phyloP scores from a whole-genome alignment of 1,140 invertebrate species.

The Pseudomyrmex concolor region DNA sequence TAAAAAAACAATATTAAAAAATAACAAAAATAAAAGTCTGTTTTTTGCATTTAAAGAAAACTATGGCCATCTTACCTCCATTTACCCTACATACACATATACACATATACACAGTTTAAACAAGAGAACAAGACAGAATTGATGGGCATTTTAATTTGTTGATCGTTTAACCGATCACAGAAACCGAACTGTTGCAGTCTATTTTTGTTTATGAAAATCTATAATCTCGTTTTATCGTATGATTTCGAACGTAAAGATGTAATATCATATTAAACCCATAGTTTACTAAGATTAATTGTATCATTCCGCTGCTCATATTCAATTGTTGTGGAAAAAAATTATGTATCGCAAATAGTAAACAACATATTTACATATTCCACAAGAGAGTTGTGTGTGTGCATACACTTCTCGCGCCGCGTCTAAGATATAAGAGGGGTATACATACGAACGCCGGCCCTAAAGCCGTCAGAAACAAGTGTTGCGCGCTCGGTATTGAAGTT shows the following conservation, averaged over 20 bases:
- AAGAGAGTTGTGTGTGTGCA: not conserved
- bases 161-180: not conserved
- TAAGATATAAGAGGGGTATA: slow-evolving; percentile 55
- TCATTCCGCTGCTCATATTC: not conserved
- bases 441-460: slow-evolving; percentile 67
- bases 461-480: slow-evolving; percentile 72
- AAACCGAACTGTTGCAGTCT: not conserved
- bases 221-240: not conserved
- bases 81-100: too few species aligned
- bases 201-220: not conserved
- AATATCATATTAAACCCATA: not conserved
- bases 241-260: not conserved
- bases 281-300: not conserved
- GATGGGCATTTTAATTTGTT: not conserved
- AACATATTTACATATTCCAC: slow-evolving; percentile 15
- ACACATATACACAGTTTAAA: not conserved
- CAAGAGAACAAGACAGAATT: not conserved
- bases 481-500: slow-evolving; percentile 67
- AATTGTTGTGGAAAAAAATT: not conserved
- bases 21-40: too few species aligned
- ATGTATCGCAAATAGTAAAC: too few species aligned
- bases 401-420: slow-evolving; percentile 14
- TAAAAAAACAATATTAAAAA: too few species aligned
- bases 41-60: too few species aligned
- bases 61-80: too few species aligned